Evolutionary conservation across 2,113 vertebrate genomes (phyloP), one percentile per base, ranked within the genome.

Genomic region (Regulus satrapa): DNA sequence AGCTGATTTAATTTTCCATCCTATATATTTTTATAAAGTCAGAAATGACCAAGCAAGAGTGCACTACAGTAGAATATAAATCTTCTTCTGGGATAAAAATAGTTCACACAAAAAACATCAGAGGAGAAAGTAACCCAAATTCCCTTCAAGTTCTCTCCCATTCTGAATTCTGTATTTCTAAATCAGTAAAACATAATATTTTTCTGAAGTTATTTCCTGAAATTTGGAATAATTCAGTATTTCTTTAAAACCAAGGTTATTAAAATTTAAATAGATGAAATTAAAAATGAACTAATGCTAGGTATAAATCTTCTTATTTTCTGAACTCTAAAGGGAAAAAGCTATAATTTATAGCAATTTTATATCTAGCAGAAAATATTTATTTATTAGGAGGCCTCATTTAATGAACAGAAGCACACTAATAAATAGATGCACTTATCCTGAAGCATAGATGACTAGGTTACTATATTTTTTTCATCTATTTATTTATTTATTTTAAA

Each of bases 1-100:
- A 94, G 95, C 36, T 88, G 89, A 97, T 97, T 96, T 96, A 88
- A 96, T 97, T 97, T 97, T 97, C 80, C 59, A 96, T 97, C 92
- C 79, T 78, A 94, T 95, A 88, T 94, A 94, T 92, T 97, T 96
- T 94, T 97, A 96, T 93, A 88, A 97, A 95, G 85, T 93, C 84
- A 91, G 85, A 96, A 94, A 95, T 90, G 75, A 66, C 88, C 85
- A 92, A 94, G 76, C 38, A 88, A 88, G 87, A 96, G 77, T 78
- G 49, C 69, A 91, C 79, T 58, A 52, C 58, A 94, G 46, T 58
- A 91, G 88, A 96, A 95, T 92, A 95, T 78, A 97, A 96, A 95
- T 76, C 89, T 40, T 93, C 48, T 77, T 94, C 72, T 66, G 46
- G 31, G 61, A 93, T 93, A 92, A 97, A 97, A 96, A 94, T 94